phyloP scores from a whole-genome alignment of 2,888 invertebrate genomes.

The Synanthedon formicaeformis region DNA sequence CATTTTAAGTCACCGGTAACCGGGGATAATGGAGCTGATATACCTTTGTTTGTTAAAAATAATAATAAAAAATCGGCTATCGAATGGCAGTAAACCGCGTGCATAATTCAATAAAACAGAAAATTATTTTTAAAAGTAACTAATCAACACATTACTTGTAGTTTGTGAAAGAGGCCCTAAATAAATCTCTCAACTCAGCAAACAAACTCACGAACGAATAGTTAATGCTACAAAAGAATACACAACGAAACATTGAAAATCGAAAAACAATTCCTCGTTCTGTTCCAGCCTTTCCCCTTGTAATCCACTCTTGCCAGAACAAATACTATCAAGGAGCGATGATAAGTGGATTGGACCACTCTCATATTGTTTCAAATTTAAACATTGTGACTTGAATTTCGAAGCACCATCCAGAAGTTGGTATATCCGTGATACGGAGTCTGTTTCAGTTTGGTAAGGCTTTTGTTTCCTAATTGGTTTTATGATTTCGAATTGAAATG shows the following conservation, averaged over 20 bases:
- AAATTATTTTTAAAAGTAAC: too few species aligned
- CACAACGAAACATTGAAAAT: background rate
- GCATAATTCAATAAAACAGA: too few species aligned
- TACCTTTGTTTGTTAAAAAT: too few species aligned
- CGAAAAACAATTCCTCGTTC: slow-evolving; percentile 2
- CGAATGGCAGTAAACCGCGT: too few species aligned
- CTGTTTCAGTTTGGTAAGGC: slow-evolving; percentile 4
- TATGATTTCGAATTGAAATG: background rate
- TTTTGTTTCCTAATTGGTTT: background rate
- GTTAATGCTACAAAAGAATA: background rate
- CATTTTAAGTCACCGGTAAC: too few species aligned
- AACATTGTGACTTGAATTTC: slow-evolving; percentile 23
- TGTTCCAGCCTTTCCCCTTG: slow-evolving; percentile 3
- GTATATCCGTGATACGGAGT: slow-evolving; percentile 2
- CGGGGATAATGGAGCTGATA: too few species aligned
- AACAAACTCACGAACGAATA: too few species aligned
- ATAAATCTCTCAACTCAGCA: too few species aligned
- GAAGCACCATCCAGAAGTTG: slow-evolving; percentile 10
- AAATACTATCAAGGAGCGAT: slow-evolving; percentile 18
- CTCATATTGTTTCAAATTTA: slow-evolving; percentile 47
- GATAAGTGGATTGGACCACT: slow-evolving; percentile 44
- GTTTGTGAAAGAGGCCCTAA: too few species aligned
- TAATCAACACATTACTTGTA: too few species aligned
- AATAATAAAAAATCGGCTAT: too few species aligned
- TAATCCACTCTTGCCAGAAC: slow-evolving; percentile 10